Evolutionary conservation across 2,888 invertebrate genomes (phyloP), one percentile per base, ranked within the genome.

Genomic region (Idaea dimidiata): DNA sequence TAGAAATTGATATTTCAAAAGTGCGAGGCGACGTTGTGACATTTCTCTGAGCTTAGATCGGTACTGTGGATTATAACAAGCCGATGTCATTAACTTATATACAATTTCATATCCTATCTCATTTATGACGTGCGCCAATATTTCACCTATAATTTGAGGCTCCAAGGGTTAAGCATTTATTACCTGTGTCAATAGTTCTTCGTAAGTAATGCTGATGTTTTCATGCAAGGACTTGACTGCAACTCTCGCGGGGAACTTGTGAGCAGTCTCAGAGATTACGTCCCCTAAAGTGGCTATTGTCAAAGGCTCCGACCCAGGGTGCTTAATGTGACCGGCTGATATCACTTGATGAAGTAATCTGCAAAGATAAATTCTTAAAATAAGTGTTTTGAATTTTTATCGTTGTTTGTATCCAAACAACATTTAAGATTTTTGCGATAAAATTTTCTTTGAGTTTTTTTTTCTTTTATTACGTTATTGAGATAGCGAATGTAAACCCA

Each of bases 181-280:
- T 72, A 91, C 93, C 84, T 94, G 90, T 61, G 83, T 83, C 16
- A 94, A 75, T 0, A 94, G 78, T 62, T 96, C 91, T 8, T 84
- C 83, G 73, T 94, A 96, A 0, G 94, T 95, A 0, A 95, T 72
- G 3, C 92, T 85, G 16, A 92, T 68, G 6, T 93, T 89, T 76
- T 95, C 94, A 54, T 93, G 86, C 1, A 91, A 64, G 0, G 95
- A 94, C 33, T 94, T 91, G 3, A 96, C 74, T 0, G 94, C 95
- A 2, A 93, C 87, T 59, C 93, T 88, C 17, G 94, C 89, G 0
- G 94, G 94, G 84, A 93, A 94, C 63, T 86, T 91, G 58, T 93
- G 76, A 0, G 90, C 95, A 0, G 94, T 89, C 53, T 88, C 75
- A 54, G 93, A 93, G 7, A 96, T 67, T n/a, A 95, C 84, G 56